Percentiles rank a stretch among this genome's conserved stretches.
Evolutionary conservation across 2,888 invertebrate genomes (phyloP).

Genomic region (Mesochorus sp.): DNA sequence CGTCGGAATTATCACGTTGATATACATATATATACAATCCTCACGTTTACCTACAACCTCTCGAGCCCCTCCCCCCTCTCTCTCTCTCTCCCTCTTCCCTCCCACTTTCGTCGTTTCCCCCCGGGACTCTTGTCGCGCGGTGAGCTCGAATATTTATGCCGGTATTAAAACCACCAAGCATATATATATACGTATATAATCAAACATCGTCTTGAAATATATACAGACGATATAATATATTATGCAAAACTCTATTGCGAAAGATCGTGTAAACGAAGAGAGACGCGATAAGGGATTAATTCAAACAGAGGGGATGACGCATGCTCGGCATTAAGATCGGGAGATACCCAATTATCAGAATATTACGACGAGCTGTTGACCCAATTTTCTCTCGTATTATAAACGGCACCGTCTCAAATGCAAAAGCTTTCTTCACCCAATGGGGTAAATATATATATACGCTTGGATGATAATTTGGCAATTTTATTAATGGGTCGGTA

Average conservation of each 20-base stretch:
- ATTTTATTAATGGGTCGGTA: too few relatives aligned
- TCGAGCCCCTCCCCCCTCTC: too few relatives aligned
- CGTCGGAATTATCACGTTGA: constrained; percentile 60
- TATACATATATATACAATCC: constrained; percentile 10
- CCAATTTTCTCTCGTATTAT: too few relatives aligned
- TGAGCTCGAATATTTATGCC: constrained; percentile 63
- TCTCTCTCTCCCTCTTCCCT: too few relatives aligned
- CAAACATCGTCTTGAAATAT: constrained; percentile 38
- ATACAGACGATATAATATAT: background rate
- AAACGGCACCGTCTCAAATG: background rate
- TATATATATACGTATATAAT: too few relatives aligned
- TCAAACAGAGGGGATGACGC: constrained; percentile 3
- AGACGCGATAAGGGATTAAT: constrained; percentile 24
- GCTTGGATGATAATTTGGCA: too few relatives aligned
- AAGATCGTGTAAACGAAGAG: constrained; percentile 1
- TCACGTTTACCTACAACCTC: constrained; percentile 35
- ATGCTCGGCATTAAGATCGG: constrained; percentile 16
- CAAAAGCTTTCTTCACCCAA: background rate
- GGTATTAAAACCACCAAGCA: constrained; percentile 55
- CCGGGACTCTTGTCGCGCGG: constrained; percentile 49
- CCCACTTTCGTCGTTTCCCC: constrained; percentile 46
- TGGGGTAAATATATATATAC: background rate
- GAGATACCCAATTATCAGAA: constrained; percentile 1
- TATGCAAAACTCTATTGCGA: background rate
- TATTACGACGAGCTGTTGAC: background rate